Conservation (phyloP, 2,888 invertebrate genomes). For the Capitulum mitella region DNA sequence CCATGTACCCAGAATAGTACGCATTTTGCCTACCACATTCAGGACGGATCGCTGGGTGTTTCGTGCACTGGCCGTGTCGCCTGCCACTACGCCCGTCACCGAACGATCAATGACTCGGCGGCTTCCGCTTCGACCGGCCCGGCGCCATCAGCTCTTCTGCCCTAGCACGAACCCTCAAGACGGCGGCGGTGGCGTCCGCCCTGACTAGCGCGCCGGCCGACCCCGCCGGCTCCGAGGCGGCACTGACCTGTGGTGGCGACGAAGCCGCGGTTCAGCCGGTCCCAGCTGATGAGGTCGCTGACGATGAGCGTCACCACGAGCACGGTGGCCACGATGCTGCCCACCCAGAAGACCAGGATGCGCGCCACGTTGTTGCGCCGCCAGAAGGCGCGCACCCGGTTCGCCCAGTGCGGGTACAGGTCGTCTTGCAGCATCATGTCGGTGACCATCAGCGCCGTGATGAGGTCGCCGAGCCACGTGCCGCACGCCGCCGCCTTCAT, state of each 20-base stretch:
- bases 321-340: conserved; percentile 44
- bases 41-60: too few species aligned
- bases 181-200: too few species aligned
- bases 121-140: too few species aligned
- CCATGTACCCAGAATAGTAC: too few species aligned
- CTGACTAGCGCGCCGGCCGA: too few species aligned
- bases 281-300: conserved; percentile 49
- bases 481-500: conserved; percentile 50
- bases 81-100: too few species aligned
- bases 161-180: too few species aligned
- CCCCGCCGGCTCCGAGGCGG: neutral
- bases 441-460: conserved; percentile 51
- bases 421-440: conserved; percentile 51
- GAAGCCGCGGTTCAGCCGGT: conserved; percentile 47
- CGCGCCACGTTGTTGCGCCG: conserved; percentile 44
- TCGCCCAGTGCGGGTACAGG: conserved; percentile 48
- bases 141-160: too few species aligned
- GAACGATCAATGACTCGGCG: too few species aligned
- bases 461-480: conserved; percentile 50
- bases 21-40: too few species aligned
- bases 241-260: conserved; percentile 45
- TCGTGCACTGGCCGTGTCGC: too few species aligned
- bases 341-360: conserved; percentile 49
- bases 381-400: conserved; percentile 41
- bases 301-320: conserved; percentile 47